These are phyloP conservation scores for Teleiodes luculella DNA, from an alignment of 2,888 invertebrate genomes.

Conservation along the genomic window DNA sequence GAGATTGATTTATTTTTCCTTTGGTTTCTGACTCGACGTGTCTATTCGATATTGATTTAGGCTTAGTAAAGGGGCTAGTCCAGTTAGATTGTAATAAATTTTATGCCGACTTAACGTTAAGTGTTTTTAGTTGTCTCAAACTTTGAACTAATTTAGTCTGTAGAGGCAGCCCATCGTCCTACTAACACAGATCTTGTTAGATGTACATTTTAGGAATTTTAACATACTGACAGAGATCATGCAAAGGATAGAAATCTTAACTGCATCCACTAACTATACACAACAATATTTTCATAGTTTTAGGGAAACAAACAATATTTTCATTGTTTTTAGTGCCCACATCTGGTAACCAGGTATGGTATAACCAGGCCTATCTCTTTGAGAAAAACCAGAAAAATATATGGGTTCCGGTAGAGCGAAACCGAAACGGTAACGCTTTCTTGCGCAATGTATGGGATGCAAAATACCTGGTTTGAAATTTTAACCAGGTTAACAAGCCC, in stretches of 20 bases:
- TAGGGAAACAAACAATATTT: background rate
- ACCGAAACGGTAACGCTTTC: no score
- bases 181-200: slow-evolving; percentile 31
- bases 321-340: no score
- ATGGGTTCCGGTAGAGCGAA: no score
- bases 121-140: slow-evolving; percentile 46
- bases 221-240: slow-evolving; percentile 10
- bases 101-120: slow-evolving; percentile 51
- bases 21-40: slow-evolving; percentile 1
- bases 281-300: no score
- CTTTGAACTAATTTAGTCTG: slow-evolving; percentile 37
- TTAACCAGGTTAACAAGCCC: no score
- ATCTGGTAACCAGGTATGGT: no score
- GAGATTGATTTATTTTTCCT: background rate
- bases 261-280: background rate
- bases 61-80: slow-evolving; percentile 71
- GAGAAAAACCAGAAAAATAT: no score
- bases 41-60: slow-evolving; percentile 37
- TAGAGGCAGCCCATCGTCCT: slow-evolving; percentile 38
- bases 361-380: no score
- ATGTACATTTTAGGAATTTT: slow-evolving; percentile 19
- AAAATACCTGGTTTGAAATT: no score
- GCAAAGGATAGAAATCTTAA: background rate
- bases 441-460: no score
- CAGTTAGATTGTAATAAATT: slow-evolving; percentile 58